Evolutionary conservation across 2,888 invertebrate genomes (phyloP), one percentile per base, ranked within the genome.

Genomic region (Scaptomyza reducta): DNA sequence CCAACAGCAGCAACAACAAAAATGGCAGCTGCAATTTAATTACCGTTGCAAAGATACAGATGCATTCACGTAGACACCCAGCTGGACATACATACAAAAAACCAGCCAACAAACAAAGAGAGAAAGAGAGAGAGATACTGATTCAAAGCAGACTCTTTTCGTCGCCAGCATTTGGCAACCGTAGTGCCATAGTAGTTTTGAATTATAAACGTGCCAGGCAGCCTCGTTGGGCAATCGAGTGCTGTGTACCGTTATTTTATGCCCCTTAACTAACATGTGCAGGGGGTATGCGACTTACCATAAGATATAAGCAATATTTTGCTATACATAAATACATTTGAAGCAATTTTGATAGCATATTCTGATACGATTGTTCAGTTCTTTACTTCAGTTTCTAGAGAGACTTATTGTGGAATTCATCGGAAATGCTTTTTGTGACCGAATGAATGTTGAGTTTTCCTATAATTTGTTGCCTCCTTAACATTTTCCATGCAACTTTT

Each of bases 1-100:
- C 45, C 62, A 41, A 44, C 56, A 50, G 40, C 69, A 41, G 62
- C 62, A 77, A 68, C 77, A 68, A 59, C 70, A 79, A 74, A 71
- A 69, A 70, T 69, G 61, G 63, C 69, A 82, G 74, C 71, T 74
- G 78, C 87, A 86, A 80, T 83, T 83, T 84, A 83, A 83, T 83
- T 83, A 83, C 82, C 74, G 71, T 74, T 74, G 68, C 72, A 74
- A 59, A 75, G 73, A 65, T 50, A 67, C 69, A 73, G 54, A 68
- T 22, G 18, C 33, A 49, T 33, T 49, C 22, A 35, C 49, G n/a
- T 22, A 35, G 1, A 31, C 68, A 56, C 59, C 33, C 68, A 69
- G 57, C 57, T 69, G 74, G 31, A 46, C 63, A 56, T 67, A 54
- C 62, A 41, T 18, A 63, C 54, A n/a, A 40, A 55, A 54, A 18